Evolutionary conservation across 2,113 vertebrate species (phyloP).

Genomic region (Heliornis fulica): DNA sequence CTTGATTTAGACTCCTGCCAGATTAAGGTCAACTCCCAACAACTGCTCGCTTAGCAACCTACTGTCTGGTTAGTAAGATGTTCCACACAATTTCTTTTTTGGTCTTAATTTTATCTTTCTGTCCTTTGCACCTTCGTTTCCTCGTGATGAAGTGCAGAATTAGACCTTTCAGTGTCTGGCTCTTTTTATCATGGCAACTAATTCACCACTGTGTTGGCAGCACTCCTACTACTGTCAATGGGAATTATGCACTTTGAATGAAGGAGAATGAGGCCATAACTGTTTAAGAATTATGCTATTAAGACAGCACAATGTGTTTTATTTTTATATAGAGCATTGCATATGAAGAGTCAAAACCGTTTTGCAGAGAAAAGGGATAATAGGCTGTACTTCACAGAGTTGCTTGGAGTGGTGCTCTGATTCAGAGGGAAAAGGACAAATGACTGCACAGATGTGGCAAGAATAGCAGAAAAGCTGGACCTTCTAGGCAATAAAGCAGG

Average conservation of each 20-base stretch:
- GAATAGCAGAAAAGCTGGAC: conserved; percentile 1
- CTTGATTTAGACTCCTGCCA: background rate
- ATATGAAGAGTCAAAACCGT: conserved; percentile 22
- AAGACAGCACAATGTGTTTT: conserved; percentile 45
- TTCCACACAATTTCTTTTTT: background rate
- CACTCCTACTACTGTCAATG: conserved; percentile 35
- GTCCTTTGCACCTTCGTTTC: background rate
- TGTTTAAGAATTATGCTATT: conserved; percentile 58
- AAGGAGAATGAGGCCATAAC: conserved; percentile 43
- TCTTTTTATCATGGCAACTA: background rate
- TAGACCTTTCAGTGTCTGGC: background rate
- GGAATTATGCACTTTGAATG: conserved; percentile 38
- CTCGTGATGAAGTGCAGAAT: background rate
- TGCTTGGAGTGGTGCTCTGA: conserved; percentile 15
- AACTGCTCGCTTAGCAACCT: background rate
- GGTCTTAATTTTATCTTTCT: background rate
- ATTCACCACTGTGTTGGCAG: conserved; percentile 39
- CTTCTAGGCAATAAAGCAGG: background rate
- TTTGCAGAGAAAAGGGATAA: conserved; percentile 14
- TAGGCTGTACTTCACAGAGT: background rate
- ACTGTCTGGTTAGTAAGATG: background rate
- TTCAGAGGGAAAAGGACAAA: conserved; percentile 48
- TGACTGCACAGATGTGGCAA: background rate
- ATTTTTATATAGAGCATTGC: conserved; percentile 19
- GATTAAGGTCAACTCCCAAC: background rate